Conservation (phyloP, 2,888 invertebrate species). For the Syrista parreyssii region DNA sequence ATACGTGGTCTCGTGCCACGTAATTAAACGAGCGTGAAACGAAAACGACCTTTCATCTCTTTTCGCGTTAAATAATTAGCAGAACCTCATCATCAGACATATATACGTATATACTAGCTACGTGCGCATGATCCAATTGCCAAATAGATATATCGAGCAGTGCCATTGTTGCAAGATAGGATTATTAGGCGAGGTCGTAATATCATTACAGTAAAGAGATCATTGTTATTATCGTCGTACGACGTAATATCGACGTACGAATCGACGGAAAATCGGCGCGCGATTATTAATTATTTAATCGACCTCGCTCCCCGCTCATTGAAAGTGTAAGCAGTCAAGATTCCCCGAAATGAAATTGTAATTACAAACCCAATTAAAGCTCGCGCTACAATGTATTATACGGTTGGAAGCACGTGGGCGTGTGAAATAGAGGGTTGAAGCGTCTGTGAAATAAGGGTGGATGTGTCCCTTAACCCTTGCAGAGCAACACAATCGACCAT, state of each 20-base stretch:
- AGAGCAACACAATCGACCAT: neutral
- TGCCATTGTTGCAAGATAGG: rapidly evolving
- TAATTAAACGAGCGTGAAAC: neutral
- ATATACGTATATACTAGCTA: neutral
- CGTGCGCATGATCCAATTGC: neutral
- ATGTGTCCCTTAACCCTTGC: neutral
- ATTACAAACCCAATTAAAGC: neutral
- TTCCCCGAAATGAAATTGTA: neutral
- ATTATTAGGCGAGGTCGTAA: neutral
- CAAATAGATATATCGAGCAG: neutral
- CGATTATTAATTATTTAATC: neutral
- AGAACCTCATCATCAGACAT: neutral
- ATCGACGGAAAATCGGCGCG: neutral
- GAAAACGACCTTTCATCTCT: neutral
- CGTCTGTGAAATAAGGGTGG: neutral
- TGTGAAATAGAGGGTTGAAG: neutral
- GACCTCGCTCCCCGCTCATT: neutral
- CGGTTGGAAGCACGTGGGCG: neutral
- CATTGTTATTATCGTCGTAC: neutral
- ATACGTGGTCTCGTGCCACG: neutral
- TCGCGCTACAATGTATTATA: neutral
- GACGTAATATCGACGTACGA: too few species aligned
- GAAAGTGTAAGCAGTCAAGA: neutral
- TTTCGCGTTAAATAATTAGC: neutral
- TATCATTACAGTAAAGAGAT: neutral